Base-by-base conservation (phyloP, 2,888 invertebrate species). In the Oxytorus armatus region DNA sequence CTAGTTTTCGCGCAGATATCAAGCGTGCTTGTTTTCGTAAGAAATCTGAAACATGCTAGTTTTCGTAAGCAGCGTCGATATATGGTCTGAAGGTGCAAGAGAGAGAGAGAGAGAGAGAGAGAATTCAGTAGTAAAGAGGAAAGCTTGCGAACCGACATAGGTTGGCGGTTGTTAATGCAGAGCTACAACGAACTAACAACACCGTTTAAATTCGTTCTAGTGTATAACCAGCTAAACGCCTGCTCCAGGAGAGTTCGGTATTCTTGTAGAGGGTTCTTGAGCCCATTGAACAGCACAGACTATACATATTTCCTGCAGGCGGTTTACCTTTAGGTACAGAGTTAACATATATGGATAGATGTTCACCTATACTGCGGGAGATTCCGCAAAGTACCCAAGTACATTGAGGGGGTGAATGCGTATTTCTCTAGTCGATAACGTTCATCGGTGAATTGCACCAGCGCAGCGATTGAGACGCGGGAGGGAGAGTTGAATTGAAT, bases 161-260 rank as follows among this genome's bases (percentile, higher is more conserved):
- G 44, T 70, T 21, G 77, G 73, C 66, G 57, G 74, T 68, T 77
- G 74, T 84, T 77, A 81, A 81, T 77, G 77, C 78, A 57, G 11
- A 65, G 80, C 77, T 77, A 74, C 68, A 73, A 49, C 79, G 75
- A 85, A 83, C 81, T 82, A 86, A 82, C 83, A 85, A 83, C 72
- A 77, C 59, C 77, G 81, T 82, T 84, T 84, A 82, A 85, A 85
- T 85, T 85, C 81, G 80, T 86, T 85, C 75, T 57, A 61, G 68
- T 72, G 55, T 55, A 61, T 53, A 76, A 82, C 77, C 75, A 42
- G 59, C 74, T 81, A 83, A 84, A 83, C 83, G 78, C 61, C 68
- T 68, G 61, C 61, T 55, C n/a, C 11, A 69, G 79, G 65, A 39
- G 59, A 79, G 57, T 72, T 61, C 29, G 11, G 39, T 23, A 14